Evolutionary conservation across 2,888 invertebrate genomes (phyloP).

Genomic region (Ptychoptera contaminata): DNA sequence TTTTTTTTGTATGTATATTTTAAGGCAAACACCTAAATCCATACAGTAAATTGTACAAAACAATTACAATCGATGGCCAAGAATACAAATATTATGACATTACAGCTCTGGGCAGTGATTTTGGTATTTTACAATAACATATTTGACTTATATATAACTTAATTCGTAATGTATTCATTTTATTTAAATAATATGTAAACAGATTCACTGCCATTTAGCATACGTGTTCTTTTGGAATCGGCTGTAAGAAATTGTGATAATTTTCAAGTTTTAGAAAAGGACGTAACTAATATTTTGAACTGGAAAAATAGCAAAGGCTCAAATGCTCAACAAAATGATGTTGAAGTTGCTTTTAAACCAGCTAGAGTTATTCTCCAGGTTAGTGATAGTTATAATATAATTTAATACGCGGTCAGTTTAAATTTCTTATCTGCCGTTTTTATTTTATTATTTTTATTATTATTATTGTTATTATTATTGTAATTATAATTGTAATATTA

Average conservation of each 20-base stretch:
- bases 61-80: slow-evolving; percentile 40
- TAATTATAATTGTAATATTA: not conserved
- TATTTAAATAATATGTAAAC: slow-evolving; percentile 6
- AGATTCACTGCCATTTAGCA: slow-evolving; percentile 80
- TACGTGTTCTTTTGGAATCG: slow-evolving; percentile 85
- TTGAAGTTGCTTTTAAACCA: slow-evolving; percentile 93
- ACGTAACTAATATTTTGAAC: slow-evolving; percentile 75
- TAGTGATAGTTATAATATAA: slow-evolving; percentile 7
- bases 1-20: too few species aligned
- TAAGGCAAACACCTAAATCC: slow-evolving; percentile 34
- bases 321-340: slow-evolving; percentile 32
- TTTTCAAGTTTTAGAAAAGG: slow-evolving; percentile 71
- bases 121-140: slow-evolving; percentile 42
- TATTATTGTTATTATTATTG: too few species aligned
- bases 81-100: slow-evolving; percentile 61
- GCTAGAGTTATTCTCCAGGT: slow-evolving; percentile 92
- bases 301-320: slow-evolving; percentile 50
- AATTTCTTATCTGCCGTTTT: not conserved
- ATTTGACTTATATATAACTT: too few species aligned
- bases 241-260: slow-evolving; percentile 93
- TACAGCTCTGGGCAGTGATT: slow-evolving; percentile 47
- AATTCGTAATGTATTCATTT: too few species aligned
- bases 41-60: slow-evolving; percentile 42
- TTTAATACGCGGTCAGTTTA: slow-evolving; percentile 1
- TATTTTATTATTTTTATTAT: too few species aligned